phyloP scores from a whole-genome alignment of 2,888 invertebrate genomes.

The Nezara viridula region DNA sequence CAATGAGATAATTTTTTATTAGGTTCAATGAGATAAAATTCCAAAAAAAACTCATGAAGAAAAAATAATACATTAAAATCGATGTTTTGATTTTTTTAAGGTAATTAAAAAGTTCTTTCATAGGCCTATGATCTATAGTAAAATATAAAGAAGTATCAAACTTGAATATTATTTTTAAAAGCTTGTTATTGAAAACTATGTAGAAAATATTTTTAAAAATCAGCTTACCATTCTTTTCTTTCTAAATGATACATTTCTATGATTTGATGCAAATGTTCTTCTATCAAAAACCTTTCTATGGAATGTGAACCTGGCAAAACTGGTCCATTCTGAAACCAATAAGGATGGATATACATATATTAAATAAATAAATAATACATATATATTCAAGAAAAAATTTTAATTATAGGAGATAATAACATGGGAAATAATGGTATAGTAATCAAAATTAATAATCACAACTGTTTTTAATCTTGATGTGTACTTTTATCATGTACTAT shows the following conservation, averaged over 20 bases:
- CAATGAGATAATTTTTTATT: too few species aligned
- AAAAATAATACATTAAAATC: background rate
- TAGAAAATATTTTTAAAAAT: slow-evolving; percentile 28
- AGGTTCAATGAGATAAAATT: too few species aligned
- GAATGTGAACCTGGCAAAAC: slow-evolving; percentile 96
- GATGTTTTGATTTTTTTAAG: background rate
- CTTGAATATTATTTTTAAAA: background rate
- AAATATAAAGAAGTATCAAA: background rate
- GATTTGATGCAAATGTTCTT: slow-evolving; percentile 96
- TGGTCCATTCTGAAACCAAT: slow-evolving; percentile 71
- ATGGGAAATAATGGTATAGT: too few species aligned
- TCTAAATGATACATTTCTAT: slow-evolving; percentile 89
- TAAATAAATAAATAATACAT: too few species aligned
- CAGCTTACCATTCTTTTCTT: slow-evolving; percentile 87
- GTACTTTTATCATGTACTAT: too few species aligned
- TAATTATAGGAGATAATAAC: too few species aligned
- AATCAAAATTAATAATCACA: too few species aligned
- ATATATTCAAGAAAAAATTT: too few species aligned
- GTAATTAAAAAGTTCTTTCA: background rate
- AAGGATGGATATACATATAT: too few species aligned
- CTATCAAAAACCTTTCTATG: slow-evolving; percentile 96
- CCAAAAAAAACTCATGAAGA: too few species aligned
- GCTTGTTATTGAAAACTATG: background rate
- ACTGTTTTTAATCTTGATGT: too few species aligned
- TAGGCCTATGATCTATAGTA: background rate